Evolutionary conservation across 2,113 vertebrate genomes (phyloP), one percentile per base, ranked within the genome.

Genomic region (Clinocottus analis): DNA sequence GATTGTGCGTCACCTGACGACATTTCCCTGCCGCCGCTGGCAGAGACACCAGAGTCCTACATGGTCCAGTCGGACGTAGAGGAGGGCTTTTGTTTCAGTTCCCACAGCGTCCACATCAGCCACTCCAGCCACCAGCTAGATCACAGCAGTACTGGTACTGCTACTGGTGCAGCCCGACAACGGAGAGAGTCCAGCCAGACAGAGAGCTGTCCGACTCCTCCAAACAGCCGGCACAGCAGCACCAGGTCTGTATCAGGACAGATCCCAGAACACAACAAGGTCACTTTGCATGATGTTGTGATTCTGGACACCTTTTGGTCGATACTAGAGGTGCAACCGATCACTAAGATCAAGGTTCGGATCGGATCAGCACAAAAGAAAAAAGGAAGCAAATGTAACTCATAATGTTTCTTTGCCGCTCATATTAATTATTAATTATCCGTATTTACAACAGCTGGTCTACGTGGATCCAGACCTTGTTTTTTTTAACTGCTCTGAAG

Each of bases 1-100:
- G 96, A 98, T 63, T 97, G 97, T 86, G 92, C 91, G 27, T 98
- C 97, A 27, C 96, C 97, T 23, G 96, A 98, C 25, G 97, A 99
- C 90, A 95, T 98, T 75, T 98, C 97, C 58, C 94, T 98, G 80
- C 96, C 97, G 41, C 96, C 96, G 0, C 95, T 98, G 91, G 96
- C 97, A 1, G 96, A 95, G 80, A 98, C 97, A 4, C 97, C 97
- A 0, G 96, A 97, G 87, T 97, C 96, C 75, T 93, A 91, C 67
- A 84, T 94, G 14, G 76, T 94, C 19, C 95, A 93, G 5, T 97
- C 95, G 23, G 96, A 99, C 59, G 67, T 94, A 7, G 97, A 97
- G 65, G 96, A 97, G 23, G 64, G 72, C 1, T 55, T 87, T 69
- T 94, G 93, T 21, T 89, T 92, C 82, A 95, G 94, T 45, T 94